Evolutionary conservation across 2,888 invertebrate genomes (phyloP), one percentile per base, ranked within the genome.

Genomic region (Ornithoptera priamus): DNA sequence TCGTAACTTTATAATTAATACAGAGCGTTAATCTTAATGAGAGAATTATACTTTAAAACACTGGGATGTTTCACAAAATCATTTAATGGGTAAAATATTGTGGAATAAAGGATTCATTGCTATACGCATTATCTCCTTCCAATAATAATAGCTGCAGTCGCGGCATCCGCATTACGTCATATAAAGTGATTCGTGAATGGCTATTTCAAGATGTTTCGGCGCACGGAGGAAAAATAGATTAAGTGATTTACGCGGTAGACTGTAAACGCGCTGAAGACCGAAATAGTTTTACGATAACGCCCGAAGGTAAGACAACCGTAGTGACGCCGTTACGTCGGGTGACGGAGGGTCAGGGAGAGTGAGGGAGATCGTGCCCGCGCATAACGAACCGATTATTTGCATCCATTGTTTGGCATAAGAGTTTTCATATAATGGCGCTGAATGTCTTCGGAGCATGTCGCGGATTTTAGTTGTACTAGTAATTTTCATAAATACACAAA

Each of bases 231-330:
- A 88, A 88, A 88, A 88, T 86, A 85, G 80, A 80, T 75, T 79
- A 83, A 83, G 81, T 84, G 89, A 86, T 89, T 89, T 87, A 89
- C 85, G 84, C 62, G 58, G 46, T 18, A 50, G 50, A 65, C 65
- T 69, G 62, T 65, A 69, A 58, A 65, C 65, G 59, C 56, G 74
- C 75, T 81, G 82, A 85, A 78, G 75, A 81, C 85, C 78, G 80
- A 89, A 89, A 90, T 89, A 90, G 88, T 81, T 88, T 86, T 81
- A 87, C 84, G 85, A 87, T 85, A 82, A 83, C 81, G 77, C 59
- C 75, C 76, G 82, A 84, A 84, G 81, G 84, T 81, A 82, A 82
- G 77, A 72, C 68, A 30, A 77, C 75, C 73, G 72, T 70, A 67
- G 70, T 71, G 68, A 68, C 68, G 70, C 59, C 53, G 59, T 62